These are phyloP conservation scores for Pseudococcus jackbeardsleyi DNA, from an alignment of 2,888 invertebrate genomes.

Conservation along the genomic window DNA sequence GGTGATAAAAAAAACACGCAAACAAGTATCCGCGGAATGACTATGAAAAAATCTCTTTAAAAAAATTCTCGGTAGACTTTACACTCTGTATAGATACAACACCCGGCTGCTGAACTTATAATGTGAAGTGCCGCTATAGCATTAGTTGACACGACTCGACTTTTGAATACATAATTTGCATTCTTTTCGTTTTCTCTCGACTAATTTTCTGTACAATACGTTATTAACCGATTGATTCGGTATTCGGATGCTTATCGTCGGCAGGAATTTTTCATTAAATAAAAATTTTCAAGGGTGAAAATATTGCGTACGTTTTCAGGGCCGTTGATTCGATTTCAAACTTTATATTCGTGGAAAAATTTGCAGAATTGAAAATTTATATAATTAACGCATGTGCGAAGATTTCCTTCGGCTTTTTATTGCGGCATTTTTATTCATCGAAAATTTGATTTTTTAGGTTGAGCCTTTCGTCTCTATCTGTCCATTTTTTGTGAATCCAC, in stretches of 20 bases:
- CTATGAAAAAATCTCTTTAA: not conserved
- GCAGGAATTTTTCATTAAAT: not conserved
- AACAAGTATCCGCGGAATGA: not conserved
- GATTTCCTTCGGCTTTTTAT: no score
- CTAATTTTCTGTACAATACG: not conserved
- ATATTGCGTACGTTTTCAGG: not conserved
- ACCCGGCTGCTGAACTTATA: not conserved
- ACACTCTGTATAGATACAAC: not conserved
- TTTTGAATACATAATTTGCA: slow-evolving; percentile 6
- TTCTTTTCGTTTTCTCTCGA: slow-evolving; percentile 20
- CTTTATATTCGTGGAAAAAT: no score
- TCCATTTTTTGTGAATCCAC: no score
- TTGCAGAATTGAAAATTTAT: no score
- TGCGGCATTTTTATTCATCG: no score
- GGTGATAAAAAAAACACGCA: not conserved
- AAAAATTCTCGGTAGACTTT: not conserved
- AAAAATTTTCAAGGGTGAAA: not conserved
- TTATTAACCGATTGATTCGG: not conserved
- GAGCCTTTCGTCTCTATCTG: no score
- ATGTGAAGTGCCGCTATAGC: not conserved
- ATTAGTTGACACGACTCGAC: not conserved
- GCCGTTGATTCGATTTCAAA: not conserved
- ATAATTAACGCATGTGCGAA: no score
- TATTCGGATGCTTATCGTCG: not conserved
- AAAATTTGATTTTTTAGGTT: no score